phyloP scores from a whole-genome alignment of 1,140 invertebrate species.

The Conopomorpha cramerella region DNA sequence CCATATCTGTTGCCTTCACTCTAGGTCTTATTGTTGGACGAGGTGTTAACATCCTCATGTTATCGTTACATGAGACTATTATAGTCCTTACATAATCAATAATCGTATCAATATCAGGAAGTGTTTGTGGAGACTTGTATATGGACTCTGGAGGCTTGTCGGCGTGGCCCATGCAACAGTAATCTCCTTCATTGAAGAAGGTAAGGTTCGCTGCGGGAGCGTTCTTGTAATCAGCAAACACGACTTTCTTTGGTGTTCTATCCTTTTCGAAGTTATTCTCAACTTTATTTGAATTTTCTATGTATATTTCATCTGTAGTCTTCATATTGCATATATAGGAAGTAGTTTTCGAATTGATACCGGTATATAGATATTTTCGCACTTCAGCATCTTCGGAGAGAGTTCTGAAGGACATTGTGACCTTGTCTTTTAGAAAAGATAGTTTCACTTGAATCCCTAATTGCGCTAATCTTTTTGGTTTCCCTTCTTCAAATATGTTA shows the following conservation, averaged over 20 bases:
- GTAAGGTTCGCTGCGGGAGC: constrained; percentile 36
- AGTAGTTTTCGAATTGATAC: constrained; percentile 47
- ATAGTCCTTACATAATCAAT: constrained; percentile 45
- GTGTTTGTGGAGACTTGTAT: constrained; percentile 29
- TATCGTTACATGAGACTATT: constrained; percentile 49
- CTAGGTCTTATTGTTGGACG: constrained; percentile 34
- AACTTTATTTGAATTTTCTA: constrained; percentile 39
- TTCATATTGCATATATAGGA: constrained; percentile 48
- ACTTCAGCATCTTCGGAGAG: constrained; percentile 42
- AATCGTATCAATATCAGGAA: constrained; percentile 37
- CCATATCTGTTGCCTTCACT: constrained; percentile 43
- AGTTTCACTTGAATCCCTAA: constrained; percentile 40
- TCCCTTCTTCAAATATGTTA: constrained; percentile 45
- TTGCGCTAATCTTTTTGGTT: constrained; percentile 39
- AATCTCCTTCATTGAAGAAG: constrained; percentile 35
- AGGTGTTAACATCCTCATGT: constrained; percentile 51
- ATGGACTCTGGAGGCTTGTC: constrained; percentile 40
- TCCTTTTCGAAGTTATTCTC: constrained; percentile 37
- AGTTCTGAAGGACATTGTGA: constrained; percentile 36
- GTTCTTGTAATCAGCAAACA: constrained; percentile 43
- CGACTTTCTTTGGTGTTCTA: constrained; percentile 22
- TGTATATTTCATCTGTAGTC: constrained; percentile 33
- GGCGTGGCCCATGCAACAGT: constrained; percentile 37
- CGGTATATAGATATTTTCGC: constrained; percentile 44
- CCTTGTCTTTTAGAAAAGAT: constrained; percentile 32